These are phyloP conservation scores for Habroteleia sp. DNA, from an alignment of 2,888 invertebrate genomes.

Conservation along the genomic window DNA sequence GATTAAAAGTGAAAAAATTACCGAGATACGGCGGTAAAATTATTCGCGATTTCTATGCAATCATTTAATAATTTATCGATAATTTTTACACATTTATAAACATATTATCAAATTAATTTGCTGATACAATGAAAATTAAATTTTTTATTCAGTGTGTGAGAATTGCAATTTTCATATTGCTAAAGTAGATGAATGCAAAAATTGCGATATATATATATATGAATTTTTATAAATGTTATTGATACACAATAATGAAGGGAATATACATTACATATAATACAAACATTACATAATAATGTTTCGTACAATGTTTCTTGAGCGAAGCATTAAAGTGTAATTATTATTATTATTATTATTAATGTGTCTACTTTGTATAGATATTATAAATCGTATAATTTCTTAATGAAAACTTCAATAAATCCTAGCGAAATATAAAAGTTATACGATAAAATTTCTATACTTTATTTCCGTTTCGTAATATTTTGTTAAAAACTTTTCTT, in stretches of 20 bases:
- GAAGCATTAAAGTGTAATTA: too few relatives aligned
- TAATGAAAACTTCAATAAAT: constrained; percentile 13
- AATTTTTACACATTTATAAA: too few relatives aligned
- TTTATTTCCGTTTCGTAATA: too few relatives aligned
- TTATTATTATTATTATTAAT: constrained; percentile 18
- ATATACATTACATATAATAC: constrained; percentile 51
- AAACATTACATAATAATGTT: constrained; percentile 25
- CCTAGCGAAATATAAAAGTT: constrained; percentile 42
- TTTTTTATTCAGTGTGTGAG: too few relatives aligned
- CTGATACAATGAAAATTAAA: too few relatives aligned
- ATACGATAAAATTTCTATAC: constrained; percentile 18
- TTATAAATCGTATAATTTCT: constrained; percentile 22
- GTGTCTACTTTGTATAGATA: constrained; percentile 13
- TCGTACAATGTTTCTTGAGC: not conserved
- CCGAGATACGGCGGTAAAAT: too few relatives aligned
- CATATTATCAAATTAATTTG: too few relatives aligned
- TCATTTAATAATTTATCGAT: too few relatives aligned
- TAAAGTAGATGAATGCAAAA: constrained; percentile 38
- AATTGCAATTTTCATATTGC: constrained; percentile 1
- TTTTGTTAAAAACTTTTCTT: constrained; percentile 16
- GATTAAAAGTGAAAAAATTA: too few relatives aligned
- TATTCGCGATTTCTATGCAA: too few relatives aligned
- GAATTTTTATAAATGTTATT: constrained; percentile 29
- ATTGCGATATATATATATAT: constrained; percentile 23
- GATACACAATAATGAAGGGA: constrained; percentile 34